Evolutionary conservation across 2,888 invertebrate genomes (phyloP), one percentile per base, ranked within the genome.

Genomic region (Pristionchus japonicus): DNA sequence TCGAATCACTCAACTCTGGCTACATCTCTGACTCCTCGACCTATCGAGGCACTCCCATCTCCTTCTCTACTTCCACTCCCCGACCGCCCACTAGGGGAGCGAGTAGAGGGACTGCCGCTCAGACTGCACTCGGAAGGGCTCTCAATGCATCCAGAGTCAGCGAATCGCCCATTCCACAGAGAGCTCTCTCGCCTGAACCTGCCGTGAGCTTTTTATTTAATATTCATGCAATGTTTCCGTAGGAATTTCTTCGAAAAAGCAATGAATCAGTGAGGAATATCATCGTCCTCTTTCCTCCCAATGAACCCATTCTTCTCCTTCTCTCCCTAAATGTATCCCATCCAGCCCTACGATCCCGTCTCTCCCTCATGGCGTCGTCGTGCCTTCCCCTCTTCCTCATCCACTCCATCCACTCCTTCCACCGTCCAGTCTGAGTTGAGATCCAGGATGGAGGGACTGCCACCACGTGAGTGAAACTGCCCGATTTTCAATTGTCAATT

Each of bases 311-410:
- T 74, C 61, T 61, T 11, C 74, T 23, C n/a, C n/a, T n/a, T n/a
- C n/a, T n/a, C n/a, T n/a, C n/a, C n/a, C n/a, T n/a, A n/a, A n/a
- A n/a, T n/a, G n/a, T n/a, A n/a, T n/a, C n/a, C 27, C 40, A 1
- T 80, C 7, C 52, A 83, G 82, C 20, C 52, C 11, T 31, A 23
- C 34, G 82, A 83, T 34, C 82, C 82, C 7, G 52, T 70, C 34
- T 86, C 86, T 47, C 74, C 86, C 20, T 37, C 86, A 23, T 86
- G 74, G 67, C 47, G 86, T n/a, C 70, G 74, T 49, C 86, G 74
- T 43, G 64, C 23, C 34, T 83, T 83, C 52, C 37, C 37, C n/a
- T 11, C 6, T 43, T 83, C 37, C n/a, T 11, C 6, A n/a, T 83
- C 82, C 20, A 83, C 82, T 52, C 47, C 49, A 80, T 57, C 37